These are phyloP conservation scores for Cryptosula pallasiana DNA, from an alignment of 2,888 invertebrate species.

Conservation along the genomic window DNA sequence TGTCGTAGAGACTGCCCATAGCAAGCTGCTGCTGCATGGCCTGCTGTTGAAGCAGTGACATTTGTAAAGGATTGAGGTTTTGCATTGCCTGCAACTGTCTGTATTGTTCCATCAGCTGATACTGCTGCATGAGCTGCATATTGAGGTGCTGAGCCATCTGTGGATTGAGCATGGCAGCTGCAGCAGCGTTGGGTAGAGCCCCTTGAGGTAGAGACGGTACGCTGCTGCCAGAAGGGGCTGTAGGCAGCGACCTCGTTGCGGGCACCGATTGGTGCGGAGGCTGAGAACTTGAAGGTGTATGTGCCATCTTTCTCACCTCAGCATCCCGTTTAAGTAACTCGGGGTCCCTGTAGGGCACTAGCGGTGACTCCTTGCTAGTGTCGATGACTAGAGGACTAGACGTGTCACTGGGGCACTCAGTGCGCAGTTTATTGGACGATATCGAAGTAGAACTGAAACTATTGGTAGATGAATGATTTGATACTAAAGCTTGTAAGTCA, in stretches of 20 bases:
- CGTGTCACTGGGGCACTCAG: neutral
- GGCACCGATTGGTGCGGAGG: neutral
- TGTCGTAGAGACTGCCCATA: neutral
- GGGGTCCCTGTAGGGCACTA: slow-evolving; percentile 29
- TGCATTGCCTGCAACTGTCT: slow-evolving; percentile 9
- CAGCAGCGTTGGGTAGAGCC: slow-evolving; percentile 43
- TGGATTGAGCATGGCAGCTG: slow-evolving; percentile 35
- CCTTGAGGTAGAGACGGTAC: slow-evolving; percentile 36
- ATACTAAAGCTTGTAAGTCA: no score
- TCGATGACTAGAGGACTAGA: slow-evolving; percentile 27
- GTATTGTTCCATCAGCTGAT: slow-evolving; percentile 10
- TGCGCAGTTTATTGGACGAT: neutral
- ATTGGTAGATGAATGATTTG: neutral
- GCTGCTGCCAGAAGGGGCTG: slow-evolving; percentile 56
- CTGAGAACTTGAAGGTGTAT: slow-evolving; percentile 23
- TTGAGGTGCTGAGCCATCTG: slow-evolving; percentile 30
- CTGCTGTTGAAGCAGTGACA: neutral
- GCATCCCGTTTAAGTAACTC: slow-evolving; percentile 28
- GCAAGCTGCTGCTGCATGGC: neutral
- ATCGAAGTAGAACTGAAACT: neutral
- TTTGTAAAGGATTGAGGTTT: slow-evolving; percentile 1
- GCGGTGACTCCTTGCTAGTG: slow-evolving; percentile 7
- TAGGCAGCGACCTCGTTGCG: slow-evolving; percentile 14
- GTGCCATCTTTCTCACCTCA: slow-evolving; percentile 25
- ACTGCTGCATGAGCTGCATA: slow-evolving; percentile 24